phyloP scores from a whole-genome alignment of 1,140 invertebrate genomes.

The Manduca sexta region DNA sequence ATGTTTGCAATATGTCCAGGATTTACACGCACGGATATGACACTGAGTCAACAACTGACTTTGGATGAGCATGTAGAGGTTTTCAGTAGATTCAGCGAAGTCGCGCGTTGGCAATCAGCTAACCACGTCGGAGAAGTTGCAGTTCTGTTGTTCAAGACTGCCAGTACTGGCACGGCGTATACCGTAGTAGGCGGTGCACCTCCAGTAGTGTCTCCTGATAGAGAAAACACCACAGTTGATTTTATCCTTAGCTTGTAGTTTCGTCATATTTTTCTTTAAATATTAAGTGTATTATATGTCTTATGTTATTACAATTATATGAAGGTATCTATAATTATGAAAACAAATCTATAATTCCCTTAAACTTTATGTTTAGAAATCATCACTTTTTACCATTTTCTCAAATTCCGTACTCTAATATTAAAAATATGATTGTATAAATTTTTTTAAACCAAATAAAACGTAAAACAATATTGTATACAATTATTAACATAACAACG shows the following conservation, averaged over 20 bases:
- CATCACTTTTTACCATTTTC: too few species aligned
- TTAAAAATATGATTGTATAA: too few species aligned
- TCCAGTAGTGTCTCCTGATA: background rate
- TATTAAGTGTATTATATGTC: too few species aligned
- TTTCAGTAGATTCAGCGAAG: background rate
- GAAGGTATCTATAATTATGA: too few species aligned
- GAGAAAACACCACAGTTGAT: background rate
- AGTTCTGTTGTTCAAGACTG: background rate
- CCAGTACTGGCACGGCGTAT: background rate
- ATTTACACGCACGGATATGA: background rate
- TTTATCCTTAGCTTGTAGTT: background rate
- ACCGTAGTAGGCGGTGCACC: background rate
- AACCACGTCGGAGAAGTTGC: background rate
- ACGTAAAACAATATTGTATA: too few species aligned
- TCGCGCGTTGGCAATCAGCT: background rate
- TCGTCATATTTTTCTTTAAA: too few species aligned
- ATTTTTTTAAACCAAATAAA: too few species aligned
- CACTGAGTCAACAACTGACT: background rate
- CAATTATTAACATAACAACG: too few species aligned
- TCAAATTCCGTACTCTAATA: too few species aligned
- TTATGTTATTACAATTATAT: too few species aligned
- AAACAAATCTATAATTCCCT: too few species aligned
- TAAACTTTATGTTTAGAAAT: too few species aligned
- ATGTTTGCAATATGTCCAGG: background rate
- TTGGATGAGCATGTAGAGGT: background rate